Evolutionary conservation across 2,797 vertebrate species (phyloP), one percentile per base, ranked within the genome.

Genomic region (Molothrus ater): DNA sequence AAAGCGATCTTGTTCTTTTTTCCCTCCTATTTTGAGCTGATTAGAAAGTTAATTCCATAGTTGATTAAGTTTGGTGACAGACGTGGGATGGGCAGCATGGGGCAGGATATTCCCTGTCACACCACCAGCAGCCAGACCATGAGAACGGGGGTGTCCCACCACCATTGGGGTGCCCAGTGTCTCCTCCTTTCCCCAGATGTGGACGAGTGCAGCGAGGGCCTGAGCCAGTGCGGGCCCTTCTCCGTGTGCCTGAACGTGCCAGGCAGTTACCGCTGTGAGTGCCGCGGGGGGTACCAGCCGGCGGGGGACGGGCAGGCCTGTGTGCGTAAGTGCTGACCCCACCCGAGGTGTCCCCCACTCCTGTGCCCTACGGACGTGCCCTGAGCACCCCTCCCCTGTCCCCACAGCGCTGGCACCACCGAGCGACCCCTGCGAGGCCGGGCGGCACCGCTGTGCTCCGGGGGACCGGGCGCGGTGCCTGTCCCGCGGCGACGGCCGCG

Each of bases 221-320:
- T 97, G 24, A 99, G 99, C 95, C 97, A 86, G 34, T 99, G 99
- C 2, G 98, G 98, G 3, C 97, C 98, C 86, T 98, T 99, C 73
- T 92, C 98, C 9, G 28, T 97, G 83, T 99, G 99, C 53, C 47
- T 98, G 80, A 99, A 99, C 88, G 47, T 97, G 31, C 98, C 97
- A 0, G 99, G 99, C 11, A 99, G 98, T 96, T 98, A 99, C 96
- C 97, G 97, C 75, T 99, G 99, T 65, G 98, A 98, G 84, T 99
- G 99, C 91, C 98, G 93, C 91, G 74, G 38, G 0, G 99, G 99
- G 10, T 98, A 98, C 26, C 94, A 94, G 95, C 97, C 98, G 1
- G 97, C 95, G 13, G 98, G 93, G 4, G 98, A 99, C 4, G 97
- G 97, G 11, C 98, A 93, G 48, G 97, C 96, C 47, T 99, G 99